Evolutionary conservation across 2,888 invertebrate species (phyloP), one percentile per base, ranked within the genome.

Genomic region (Torymus aiolomorphi): DNA sequence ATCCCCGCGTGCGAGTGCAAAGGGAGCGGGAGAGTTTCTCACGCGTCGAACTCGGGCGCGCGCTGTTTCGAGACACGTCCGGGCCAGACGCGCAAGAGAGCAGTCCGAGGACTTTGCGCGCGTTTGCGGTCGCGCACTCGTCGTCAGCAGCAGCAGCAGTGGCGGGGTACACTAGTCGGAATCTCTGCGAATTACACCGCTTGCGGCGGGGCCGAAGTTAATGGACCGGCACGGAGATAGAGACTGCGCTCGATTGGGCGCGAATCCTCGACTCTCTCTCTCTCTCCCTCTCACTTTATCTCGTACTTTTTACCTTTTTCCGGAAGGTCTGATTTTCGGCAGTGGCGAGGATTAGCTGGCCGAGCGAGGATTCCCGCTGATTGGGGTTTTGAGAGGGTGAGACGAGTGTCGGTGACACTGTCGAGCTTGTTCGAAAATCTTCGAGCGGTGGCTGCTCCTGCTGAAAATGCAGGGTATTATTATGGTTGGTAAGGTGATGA

Each of bases 101-200:
- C 74, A 74, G 65, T 42, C 42, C 42, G 42, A 42, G 42, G 42
- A 42, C 42, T 42, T 42, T 72, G 62, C 56, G 56, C 24, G 42
- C 56, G 31, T 52, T 49, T 72, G 72, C 62, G 72, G 72, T 72
- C 31, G 62, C 18, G 62, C 51, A 54, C 63, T 63, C 63, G 63
- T 12, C 63, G n/a, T 63, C 63, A n/a, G 63, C 63, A 24, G 20
- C 24, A 13, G 63, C 54, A 54, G 54, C 13, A 54, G 54, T 18
- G 42, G 42, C 42, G 8, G 42, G 42, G 42, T 42, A 42, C 5
- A n/a, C 20, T 10, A 42, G 42, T 42, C 42, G 42, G 42, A 73
- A 49, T 59, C 73, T 56, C 63, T 24, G 42, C 61, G 73, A 59
- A 73, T 62, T 59, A 54, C 63, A 18, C 52, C 49, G 24, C 54